These are phyloP conservation scores for Hippasteria phrygiana DNA, from an alignment of 53 echinoderm and acorn worm species.

Conservation along the genomic window DNA sequence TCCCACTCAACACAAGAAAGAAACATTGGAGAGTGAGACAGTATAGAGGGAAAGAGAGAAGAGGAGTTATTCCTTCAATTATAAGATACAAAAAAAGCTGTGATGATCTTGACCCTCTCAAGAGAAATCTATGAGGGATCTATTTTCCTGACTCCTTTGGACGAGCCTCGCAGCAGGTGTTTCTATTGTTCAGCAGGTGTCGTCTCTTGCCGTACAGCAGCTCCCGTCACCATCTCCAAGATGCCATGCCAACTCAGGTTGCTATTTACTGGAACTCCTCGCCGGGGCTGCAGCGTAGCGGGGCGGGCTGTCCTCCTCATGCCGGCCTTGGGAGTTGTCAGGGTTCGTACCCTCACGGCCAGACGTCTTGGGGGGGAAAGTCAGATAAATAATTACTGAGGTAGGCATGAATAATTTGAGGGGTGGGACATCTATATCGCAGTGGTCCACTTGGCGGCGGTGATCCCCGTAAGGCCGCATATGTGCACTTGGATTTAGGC, in stretches of 20 bases:
- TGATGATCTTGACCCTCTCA: slow-evolving; percentile 9
- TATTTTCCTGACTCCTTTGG: slow-evolving; percentile 3
- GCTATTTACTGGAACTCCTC: neutral
- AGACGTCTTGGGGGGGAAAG: slow-evolving; percentile 6
- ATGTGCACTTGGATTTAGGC: neutral
- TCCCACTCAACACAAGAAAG: neutral
- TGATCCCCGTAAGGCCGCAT: neutral
- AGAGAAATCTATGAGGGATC: neutral
- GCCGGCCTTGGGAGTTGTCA: slow-evolving; percentile 32
- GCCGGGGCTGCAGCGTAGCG: neutral
- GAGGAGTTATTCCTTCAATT: neutral
- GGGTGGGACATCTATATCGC: no score
- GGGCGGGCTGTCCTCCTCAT: neutral
- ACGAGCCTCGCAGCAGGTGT: slow-evolving; percentile 18
- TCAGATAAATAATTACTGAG: slow-evolving; percentile 40
- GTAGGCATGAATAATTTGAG: neutral
- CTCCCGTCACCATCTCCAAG: neutral
- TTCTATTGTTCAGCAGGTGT: slow-evolving; percentile 53
- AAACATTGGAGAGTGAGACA: no score
- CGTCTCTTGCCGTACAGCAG: neutral
- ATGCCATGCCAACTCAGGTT: neutral
- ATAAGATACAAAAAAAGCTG: neutral
- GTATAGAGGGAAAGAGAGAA: neutral
- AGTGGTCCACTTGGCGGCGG: neutral
- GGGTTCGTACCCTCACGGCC: neutral